Base-by-base conservation (phyloP, 2,888 invertebrate genomes). In the Cantharis nigra region DNA sequence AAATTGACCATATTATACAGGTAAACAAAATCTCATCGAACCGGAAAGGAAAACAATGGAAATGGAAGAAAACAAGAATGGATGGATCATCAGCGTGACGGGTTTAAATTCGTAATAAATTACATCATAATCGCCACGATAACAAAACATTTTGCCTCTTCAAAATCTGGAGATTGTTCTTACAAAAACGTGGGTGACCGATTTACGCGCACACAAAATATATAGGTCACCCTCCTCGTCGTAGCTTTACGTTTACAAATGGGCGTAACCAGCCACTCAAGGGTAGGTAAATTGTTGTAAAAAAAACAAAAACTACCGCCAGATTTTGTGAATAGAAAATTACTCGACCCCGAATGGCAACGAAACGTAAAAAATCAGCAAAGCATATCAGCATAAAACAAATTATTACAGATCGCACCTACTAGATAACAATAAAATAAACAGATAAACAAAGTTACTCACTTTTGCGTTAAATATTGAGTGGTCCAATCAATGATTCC, bases 391-490 rank as follows among this genome's bases (percentile, higher is more conserved):
- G 49, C 49, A 7, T 49, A 4, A 49, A 49, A 4, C 49, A 49
- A 49, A 49, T 49, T 26, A 9, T 26, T 1, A 33, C 2, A 49
- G 49, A 49, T 49, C 49, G n/a, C 49, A 49, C 49, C 49, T 49
- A n/a, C n/a, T n/a, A 49, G 49, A 49, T 49, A 49, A 49, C 49
- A 67, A 23, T 67, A 67, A 18, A 67, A 67, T 14, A 67, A 67
- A 67, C 26, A 67, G 49, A 49, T 49, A 49, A 23, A 67, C 65
- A 18, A 67, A 67, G n/a, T 67, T 49, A 91, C 93, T 93, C 90
- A 95, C 95, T 93, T 94, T 88, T 93, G 92, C 82, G 92, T 92
- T 84, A 95, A 90, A 89, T 95, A 95, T 87, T 94, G 94, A 75
- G 94, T 91, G 71, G 92, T 92, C 93, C 94, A 94, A 88, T 94